Percentiles rank a stretch among this genome's conserved stretches.
Conservation (phyloP, 2,797 vertebrate genomes). For the Craterocephalus amniculus region DNA sequence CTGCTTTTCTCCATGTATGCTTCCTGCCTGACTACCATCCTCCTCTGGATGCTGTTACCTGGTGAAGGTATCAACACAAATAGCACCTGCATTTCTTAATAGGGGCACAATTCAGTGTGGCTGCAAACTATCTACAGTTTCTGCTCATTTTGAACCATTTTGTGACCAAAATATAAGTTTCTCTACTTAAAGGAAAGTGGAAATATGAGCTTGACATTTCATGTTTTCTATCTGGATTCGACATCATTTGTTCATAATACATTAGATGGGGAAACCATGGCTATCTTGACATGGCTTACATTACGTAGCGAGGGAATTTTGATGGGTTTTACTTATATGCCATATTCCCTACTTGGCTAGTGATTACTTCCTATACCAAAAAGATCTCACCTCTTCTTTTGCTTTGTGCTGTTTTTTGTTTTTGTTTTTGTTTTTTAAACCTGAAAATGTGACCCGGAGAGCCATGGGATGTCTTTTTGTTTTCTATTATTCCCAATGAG, state of each 20-base stretch:
- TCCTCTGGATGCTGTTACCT: conserved; percentile 40
- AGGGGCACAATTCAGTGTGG: background rate
- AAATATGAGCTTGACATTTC: conserved; percentile 39
- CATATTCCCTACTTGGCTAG: background rate
- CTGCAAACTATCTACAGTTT: background rate
- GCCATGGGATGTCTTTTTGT: conserved; percentile 34
- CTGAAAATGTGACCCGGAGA: conserved; percentile 17
- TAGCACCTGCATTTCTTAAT: conserved; percentile 5
- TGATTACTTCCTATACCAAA: background rate
- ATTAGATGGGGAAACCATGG: conserved; percentile 61
- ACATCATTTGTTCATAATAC: conserved; percentile 50
- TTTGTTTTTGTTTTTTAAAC: background rate
- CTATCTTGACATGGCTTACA: conserved; percentile 10
- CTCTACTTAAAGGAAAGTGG: background rate
- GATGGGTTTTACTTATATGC: background rate
- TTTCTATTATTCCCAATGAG: conserved; percentile 57
- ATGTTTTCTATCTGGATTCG: conserved; percentile 33
- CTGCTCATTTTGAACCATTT: conserved; percentile 9
- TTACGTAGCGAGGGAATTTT: conserved; percentile 9
- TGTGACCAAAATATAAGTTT: background rate
- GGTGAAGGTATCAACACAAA: conserved; percentile 50
- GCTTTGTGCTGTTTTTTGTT: background rate
- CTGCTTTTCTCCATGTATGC: conserved; percentile 36
- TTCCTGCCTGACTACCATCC: conserved; percentile 24
- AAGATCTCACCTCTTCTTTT: background rate